A percentile compares a stretch with the other conserved stretches of the same genome.
phyloP scores from a whole-genome alignment of 2,113 vertebrate genomes.

The Gasterosteus nipponicus region DNA sequence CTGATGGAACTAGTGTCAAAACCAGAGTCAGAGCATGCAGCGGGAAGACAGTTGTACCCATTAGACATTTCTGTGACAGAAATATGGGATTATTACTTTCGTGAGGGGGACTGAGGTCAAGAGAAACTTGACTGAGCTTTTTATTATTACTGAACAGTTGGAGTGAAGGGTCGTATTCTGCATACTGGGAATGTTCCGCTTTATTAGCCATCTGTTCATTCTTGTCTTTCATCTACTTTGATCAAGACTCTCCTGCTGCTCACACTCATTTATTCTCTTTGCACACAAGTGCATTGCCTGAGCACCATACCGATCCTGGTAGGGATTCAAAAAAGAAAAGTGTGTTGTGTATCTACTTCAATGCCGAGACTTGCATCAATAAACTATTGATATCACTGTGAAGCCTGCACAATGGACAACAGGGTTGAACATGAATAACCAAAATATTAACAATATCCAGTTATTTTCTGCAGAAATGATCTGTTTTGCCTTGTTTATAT shows the following conservation, averaged over 20 bases:
- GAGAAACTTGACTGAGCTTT: background rate
- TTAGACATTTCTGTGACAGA: constrained; percentile 1
- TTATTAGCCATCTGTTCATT: constrained; percentile 39
- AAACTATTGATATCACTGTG: background rate
- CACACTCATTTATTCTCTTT: constrained; percentile 4
- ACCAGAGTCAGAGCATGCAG: background rate
- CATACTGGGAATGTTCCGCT: constrained; percentile 16
- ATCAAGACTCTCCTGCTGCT: constrained; percentile 4
- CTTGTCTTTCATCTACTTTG: constrained; percentile 21
- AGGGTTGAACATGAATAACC: background rate
- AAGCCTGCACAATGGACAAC: background rate
- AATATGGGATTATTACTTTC: constrained; percentile 8
- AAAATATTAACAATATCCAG: background rate
- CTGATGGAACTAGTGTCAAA: background rate
- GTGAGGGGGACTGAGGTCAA: background rate
- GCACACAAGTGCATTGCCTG: background rate
- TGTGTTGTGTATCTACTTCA: background rate
- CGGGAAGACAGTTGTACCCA: background rate
- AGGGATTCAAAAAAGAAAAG: background rate
- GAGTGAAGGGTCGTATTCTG: constrained; percentile 21
- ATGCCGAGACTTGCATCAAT: background rate
- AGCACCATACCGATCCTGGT: background rate
- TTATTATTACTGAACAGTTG: background rate
- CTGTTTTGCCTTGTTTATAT: background rate
- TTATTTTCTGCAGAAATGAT: too few relatives aligned